These are phyloP conservation scores for Sciurus vulgaris DNA, from an alignment of 2,797 vertebrate genomes.

Conservation along the genomic window DNA sequence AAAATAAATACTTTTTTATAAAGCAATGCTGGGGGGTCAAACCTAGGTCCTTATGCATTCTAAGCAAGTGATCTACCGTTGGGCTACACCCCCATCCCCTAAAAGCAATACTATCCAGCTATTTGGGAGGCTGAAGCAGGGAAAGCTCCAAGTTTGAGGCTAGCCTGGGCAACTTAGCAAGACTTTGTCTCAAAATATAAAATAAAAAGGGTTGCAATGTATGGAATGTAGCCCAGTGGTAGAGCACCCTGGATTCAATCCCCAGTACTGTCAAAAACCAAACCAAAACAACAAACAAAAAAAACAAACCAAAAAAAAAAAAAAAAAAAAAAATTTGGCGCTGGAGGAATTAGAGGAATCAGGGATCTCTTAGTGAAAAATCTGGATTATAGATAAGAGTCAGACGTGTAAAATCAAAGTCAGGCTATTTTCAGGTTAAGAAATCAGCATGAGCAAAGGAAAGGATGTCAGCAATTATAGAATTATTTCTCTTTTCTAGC, in stretches of 20 bases:
- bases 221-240: too few relatives aligned
- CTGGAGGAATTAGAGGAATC: neutral
- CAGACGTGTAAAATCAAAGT: neutral
- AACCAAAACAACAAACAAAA: too few relatives aligned
- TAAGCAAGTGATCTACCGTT: neutral
- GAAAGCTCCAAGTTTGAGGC: neutral
- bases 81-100: neutral
- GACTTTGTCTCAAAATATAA: too few relatives aligned
- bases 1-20: neutral
- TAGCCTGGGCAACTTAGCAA: neutral
- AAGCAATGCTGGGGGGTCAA: too few relatives aligned
- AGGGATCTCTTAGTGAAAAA: neutral
- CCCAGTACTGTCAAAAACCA: too few relatives aligned
- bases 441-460: neutral
- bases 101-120: neutral
- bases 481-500: neutral
- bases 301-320: too few relatives aligned
- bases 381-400: neutral
- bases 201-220: too few relatives aligned
- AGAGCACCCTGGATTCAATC: too few relatives aligned
- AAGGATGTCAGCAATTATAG: neutral
- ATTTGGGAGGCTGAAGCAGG: neutral
- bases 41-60: neutral
- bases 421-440: neutral
- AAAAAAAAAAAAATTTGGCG: too few relatives aligned